These are phyloP conservation scores for Parthenolecanium corni DNA, from an alignment of 2,888 invertebrate genomes.

Conservation along the genomic window DNA sequence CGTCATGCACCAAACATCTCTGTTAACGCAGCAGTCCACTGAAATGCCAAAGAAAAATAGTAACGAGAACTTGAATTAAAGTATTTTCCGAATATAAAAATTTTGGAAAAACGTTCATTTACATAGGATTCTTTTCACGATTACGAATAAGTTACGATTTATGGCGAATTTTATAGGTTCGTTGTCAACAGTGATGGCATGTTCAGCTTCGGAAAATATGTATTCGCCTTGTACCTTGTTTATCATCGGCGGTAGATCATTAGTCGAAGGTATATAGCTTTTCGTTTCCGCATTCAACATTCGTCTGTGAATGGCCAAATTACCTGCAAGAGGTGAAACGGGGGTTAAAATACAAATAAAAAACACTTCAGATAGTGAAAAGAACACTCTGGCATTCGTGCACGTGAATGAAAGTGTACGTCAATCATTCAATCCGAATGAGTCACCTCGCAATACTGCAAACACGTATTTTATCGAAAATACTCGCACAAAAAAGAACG, in stretches of 20 bases:
- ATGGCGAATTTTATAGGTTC: constrained; percentile 58
- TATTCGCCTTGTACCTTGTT: constrained; percentile 39
- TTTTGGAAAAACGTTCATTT: constrained; percentile 1
- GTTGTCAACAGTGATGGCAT: constrained; percentile 45
- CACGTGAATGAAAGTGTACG: too few relatives aligned
- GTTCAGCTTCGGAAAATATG: constrained; percentile 47
- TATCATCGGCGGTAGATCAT: constrained; percentile 38
- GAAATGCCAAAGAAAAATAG: constrained; percentile 27
- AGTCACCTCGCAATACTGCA: constrained; percentile 51
- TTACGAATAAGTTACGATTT: constrained; percentile 60
- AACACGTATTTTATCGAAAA: constrained; percentile 32
- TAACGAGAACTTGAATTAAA: constrained; percentile 13
- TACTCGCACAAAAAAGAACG: background rate
- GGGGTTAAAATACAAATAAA: too few relatives aligned
- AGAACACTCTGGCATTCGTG: too few relatives aligned
- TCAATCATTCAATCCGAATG: too few relatives aligned
- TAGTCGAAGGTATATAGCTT: constrained; percentile 46
- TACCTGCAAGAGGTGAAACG: constrained; percentile 19
- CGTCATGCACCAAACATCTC: constrained; percentile 62
- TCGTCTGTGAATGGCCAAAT: background rate
- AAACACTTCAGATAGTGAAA: too few relatives aligned
- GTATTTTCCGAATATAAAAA: background rate
- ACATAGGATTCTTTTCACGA: constrained; percentile 51
- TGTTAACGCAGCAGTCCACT: constrained; percentile 67
- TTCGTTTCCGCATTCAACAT: constrained; percentile 51